phyloP scores from a whole-genome alignment of 2,888 invertebrate genomes.

The Limnephilus auricula region DNA sequence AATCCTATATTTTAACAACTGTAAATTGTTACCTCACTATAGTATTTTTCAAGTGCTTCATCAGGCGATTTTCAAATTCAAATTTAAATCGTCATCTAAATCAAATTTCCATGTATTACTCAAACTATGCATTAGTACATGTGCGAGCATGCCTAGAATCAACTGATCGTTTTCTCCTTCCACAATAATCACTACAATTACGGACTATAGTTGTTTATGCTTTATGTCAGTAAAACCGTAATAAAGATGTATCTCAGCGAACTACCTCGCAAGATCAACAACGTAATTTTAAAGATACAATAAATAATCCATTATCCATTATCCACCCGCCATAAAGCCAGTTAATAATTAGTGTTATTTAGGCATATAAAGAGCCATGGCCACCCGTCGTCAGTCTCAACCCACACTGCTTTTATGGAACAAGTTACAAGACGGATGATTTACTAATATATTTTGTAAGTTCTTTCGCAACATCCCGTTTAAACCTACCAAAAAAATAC shows the following conservation, averaged over 20 bases:
- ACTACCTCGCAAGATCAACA: neutral
- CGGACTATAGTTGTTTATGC: neutral
- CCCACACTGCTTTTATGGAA: neutral
- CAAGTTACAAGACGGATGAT: slow-evolving; percentile 10
- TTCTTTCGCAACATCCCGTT: slow-evolving; percentile 4
- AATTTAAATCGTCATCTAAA: neutral
- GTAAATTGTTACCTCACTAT: neutral
- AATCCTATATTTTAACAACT: neutral
- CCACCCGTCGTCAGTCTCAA: neutral
- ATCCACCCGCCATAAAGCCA: neutral
- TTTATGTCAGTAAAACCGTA: neutral
- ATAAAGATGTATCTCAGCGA: neutral
- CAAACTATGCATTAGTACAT: neutral
- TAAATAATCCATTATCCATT: neutral
- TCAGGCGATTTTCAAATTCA: neutral
- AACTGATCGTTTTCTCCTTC: neutral
- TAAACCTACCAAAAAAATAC: neutral
- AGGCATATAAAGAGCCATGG: neutral
- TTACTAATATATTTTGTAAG: slow-evolving; percentile 4
- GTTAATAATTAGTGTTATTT: slow-evolving; percentile 10
- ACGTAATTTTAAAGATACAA: neutral
- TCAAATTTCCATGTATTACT: neutral
- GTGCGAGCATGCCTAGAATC: neutral
- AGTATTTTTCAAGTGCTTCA: neutral
- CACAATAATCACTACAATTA: neutral